Base-by-base conservation (phyloP, 2,888 invertebrate genomes). In the Arrhopalites spinosus region DNA sequence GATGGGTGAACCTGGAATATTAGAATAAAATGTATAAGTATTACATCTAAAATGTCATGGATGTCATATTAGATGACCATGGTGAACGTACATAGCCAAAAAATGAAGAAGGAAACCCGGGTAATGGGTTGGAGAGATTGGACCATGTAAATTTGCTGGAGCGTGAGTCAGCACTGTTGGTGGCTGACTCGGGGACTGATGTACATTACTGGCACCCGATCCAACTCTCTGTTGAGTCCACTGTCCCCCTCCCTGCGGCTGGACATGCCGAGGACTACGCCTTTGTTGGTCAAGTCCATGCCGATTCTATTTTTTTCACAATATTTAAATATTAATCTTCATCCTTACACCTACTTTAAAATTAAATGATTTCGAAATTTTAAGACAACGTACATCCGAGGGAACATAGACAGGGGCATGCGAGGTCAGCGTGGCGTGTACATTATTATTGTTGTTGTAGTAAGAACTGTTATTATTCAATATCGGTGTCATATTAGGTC, bases 51-150 rank as follows among this genome's bases (percentile, higher is more conserved):
- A n/a, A n/a, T n/a, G n/a, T n/a, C n/a, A n/a, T n/a, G n/a, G n/a
- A n/a, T n/a, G n/a, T n/a, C n/a, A n/a, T n/a, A n/a, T n/a, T n/a
- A n/a, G n/a, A n/a, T n/a, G n/a, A n/a, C n/a, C n/a, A n/a, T n/a
- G n/a, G n/a, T n/a, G n/a, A 45, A 84, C 86, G 85, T 83, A 86
- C 87, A n/a, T n/a, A n/a, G n/a, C n/a, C n/a, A 87, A 84, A 88
- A 96, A 93, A 87, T 95, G 95, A 77, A 95, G 89, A 84, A 95
- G 89, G 87, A 95, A 91, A 84, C 92, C 92, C 77, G 91, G 90
- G 86, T 92, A 92, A n/a, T 79, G 73, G 20, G 80, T 69, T 1
- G 81, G 77, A 11, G 74, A 68, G 0, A 73, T 68, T 27, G 78
- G 75, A 30, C 75, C 75, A 53, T 73, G 56, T 30, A 29, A 69